Evolutionary conservation across 92 coral and sea anemone genomes (phyloP).

Genomic region (Plumapathes pennacea): DNA sequence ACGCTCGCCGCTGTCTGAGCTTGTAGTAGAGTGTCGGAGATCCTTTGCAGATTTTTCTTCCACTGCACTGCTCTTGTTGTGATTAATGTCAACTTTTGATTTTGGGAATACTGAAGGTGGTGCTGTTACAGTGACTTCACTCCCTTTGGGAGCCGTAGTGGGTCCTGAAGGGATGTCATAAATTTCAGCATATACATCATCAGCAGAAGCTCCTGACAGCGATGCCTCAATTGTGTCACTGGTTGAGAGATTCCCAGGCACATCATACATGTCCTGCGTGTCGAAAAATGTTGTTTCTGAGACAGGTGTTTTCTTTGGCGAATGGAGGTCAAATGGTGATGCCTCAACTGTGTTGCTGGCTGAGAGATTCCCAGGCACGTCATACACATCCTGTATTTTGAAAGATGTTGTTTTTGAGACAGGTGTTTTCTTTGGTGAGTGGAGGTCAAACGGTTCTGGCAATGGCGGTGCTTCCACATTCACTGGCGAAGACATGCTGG

Average conservation of each 20-base stretch:
- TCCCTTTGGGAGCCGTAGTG: slow-evolving; percentile 19
- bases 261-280: slow-evolving; percentile 21
- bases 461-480: not conserved
- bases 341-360: not conserved
- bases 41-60: slow-evolving; percentile 12
- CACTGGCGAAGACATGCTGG: not conserved
- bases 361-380: slow-evolving; percentile 3
- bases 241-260: not conserved
- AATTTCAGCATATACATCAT: slow-evolving; percentile 44
- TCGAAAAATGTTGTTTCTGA: not conserved
- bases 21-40: slow-evolving; percentile 2
- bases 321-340: not conserved
- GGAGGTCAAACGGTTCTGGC: not conserved
- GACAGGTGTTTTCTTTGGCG: slow-evolving; percentile 1
- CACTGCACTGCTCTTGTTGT: slow-evolving; percentile 21
- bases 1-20: slow-evolving; percentile 5
- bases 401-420: not conserved
- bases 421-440: slow-evolving; percentile 1
- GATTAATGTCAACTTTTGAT: slow-evolving; percentile 17
- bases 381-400: slow-evolving; percentile 25
- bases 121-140: too few relatives aligned
- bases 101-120: too few relatives aligned
- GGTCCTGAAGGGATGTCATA: slow-evolving; percentile 56
- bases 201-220: slow-evolving; percentile 10
- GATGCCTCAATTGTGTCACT: not conserved